Evolutionary conservation across 2,888 invertebrate species (phyloP), one percentile per base, ranked within the genome.

Genomic region (Harpalus rufipes): DNA sequence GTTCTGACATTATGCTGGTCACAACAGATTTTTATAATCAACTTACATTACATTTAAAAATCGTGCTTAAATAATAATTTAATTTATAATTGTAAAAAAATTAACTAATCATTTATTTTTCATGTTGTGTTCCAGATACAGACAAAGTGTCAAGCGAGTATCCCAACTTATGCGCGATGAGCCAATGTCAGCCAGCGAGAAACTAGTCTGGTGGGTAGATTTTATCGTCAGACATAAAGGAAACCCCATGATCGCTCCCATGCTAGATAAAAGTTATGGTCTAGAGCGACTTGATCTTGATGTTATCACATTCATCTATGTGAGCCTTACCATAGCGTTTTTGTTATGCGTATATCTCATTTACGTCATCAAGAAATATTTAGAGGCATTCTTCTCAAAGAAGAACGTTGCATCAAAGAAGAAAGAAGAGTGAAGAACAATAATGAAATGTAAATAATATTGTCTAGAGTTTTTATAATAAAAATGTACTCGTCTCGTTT

Each of bases 191-290:
- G 32, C 58, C 7, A 56, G 58, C 12, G 74, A 83, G 6, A 21
- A 83, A 16, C 25, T 83, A 1, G 41, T 59, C 3, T 83, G 83
- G 83, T 83, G 83, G 83, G 59, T 74, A 3, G 59, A 83, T n/a
- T 83, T 74, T 16, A 59, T 83, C 14, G 56, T 83, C 1, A 44
- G 83, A 59, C 83, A 83, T 41, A 74, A 59, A n/a, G 83, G 83
- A 7, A 74, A 83, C 21, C 83, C 83, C 5, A 41, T 74, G 7
- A 39, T 83, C n/a, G 4, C 16, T 16, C 5, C 58, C 8, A 25
- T 83, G 32, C 10, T 32, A 6, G 72, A 74, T 18, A 74, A 41
- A 7, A 59, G 59, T 16, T 74, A 68, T 25, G 83, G 83, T 32
- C 44, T 83, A 6, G 14, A 14, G 6, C 16, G 83, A 41, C 7